Evolutionary conservation across 2,888 invertebrate genomes (phyloP).

Genomic region (Tubiluchus corallicola): DNA sequence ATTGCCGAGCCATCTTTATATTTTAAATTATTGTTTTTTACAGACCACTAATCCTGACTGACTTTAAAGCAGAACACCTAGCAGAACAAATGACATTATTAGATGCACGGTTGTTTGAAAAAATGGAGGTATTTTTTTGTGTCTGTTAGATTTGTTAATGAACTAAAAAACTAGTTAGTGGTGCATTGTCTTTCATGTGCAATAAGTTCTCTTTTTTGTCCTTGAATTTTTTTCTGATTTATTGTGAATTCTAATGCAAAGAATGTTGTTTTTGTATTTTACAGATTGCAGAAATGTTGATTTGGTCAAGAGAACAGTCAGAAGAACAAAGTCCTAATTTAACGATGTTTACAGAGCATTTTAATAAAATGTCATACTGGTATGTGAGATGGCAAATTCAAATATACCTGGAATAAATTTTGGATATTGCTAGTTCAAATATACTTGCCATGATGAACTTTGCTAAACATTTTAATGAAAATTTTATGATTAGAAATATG

Average conservation of each 20-base stretch:
- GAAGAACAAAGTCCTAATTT: slow-evolving; percentile 92
- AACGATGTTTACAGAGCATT: slow-evolving; percentile 91
- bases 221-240: neutral
- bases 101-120: slow-evolving; percentile 83
- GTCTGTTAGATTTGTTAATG: slow-evolving; percentile 40
- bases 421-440: neutral
- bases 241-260: neutral
- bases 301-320: slow-evolving; percentile 93
- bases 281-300: slow-evolving; percentile 74
- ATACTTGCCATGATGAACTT: neutral
- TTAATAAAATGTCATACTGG: slow-evolving; percentile 99
- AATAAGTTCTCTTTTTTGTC: neutral
- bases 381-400: slow-evolving; percentile 54
- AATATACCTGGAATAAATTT: slow-evolving; percentile 54
- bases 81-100: slow-evolving; percentile 96
- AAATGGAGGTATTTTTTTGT: slow-evolving; percentile 48
- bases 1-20: no score
- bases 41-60: slow-evolving; percentile 42
- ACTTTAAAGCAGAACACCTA: slow-evolving; percentile 82
- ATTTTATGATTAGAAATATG: no score
- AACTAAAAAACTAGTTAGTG: no score
- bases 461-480: no score
- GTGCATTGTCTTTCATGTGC: neutral
- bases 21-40: no score
- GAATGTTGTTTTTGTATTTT: slow-evolving; percentile 12